Conservation (phyloP, 2,888 invertebrate genomes). For the Amiota communis region DNA sequence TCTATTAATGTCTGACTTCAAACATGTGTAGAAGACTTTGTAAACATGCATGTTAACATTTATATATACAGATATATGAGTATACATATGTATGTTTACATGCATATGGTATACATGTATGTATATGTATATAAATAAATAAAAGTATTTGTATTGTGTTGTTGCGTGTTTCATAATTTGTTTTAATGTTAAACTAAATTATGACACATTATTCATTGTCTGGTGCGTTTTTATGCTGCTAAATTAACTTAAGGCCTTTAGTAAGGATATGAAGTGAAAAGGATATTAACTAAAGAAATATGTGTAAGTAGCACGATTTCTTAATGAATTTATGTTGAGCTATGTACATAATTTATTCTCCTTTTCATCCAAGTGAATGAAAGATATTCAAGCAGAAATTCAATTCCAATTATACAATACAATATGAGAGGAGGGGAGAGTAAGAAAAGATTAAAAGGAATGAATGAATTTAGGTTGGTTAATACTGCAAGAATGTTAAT, state of each 20-base stretch:
- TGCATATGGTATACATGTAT: slow-evolving; percentile 1
- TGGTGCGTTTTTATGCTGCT: slow-evolving; percentile 7
- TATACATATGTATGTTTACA: background rate
- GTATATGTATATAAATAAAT: background rate
- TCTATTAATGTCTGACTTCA: slow-evolving; percentile 6
- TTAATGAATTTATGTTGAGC: no score
- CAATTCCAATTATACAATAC: no score
- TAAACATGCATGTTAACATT: slow-evolving; percentile 21
- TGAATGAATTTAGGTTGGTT: no score
- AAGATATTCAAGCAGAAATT: no score
- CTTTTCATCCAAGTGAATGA: no score
- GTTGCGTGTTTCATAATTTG: slow-evolving; percentile 29
- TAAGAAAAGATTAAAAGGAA: no score
- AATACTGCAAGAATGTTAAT: no score
- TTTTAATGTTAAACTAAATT: slow-evolving; percentile 13
- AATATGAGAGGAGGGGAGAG: no score
- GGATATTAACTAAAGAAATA: background rate
- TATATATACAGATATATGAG: background rate
- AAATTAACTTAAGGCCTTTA: background rate
- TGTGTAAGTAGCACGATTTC: no score
- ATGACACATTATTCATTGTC: slow-evolving; percentile 14
- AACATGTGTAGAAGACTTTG: slow-evolving; percentile 27
- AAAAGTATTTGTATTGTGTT: slow-evolving; percentile 3
- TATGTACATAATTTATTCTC: no score
- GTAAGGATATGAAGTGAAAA: background rate